Base-by-base conservation (phyloP, 2,113 vertebrate species). In the Pelvicachromis taeniatus region DNA sequence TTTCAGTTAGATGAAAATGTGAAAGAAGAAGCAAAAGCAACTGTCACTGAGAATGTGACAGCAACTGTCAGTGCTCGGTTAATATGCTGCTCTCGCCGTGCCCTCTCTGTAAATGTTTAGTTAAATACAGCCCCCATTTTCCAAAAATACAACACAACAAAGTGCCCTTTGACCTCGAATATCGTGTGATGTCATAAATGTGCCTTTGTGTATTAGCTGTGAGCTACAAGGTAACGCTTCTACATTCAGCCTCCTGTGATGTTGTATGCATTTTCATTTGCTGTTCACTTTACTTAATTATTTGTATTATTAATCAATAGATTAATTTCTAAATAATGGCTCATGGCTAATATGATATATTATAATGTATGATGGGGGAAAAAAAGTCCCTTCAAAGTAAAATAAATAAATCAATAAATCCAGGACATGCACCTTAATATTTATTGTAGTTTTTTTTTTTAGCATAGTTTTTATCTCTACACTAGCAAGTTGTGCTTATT, bases 401-500 rank as follows among this genome's bases (percentile, higher is more conserved):
- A 19, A 7, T 29, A 5, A 48, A 73, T 21, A 21, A 63, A 21
- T 0, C 4, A 63, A 14, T 1, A 13, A 23, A 68, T 73, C 1
- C 65, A 19, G 9, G 40, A 17, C 26, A 14, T 11, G 9, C 65
- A 31, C 19, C 26, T 23, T 3, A 26, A 33, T 29, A 5, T 75
- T 45, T 3, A 6, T 31, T 63, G 5, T 56, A 80, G 26, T 9
- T 31, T 17, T 5, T 1, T 1, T 65, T 45, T 6, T 54, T 40
- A 29, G 40, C 83, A 21, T 35, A 77, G 26, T 35, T 79, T 70
- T 68, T 85, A 21, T 79, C 6, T 45, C 12, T 78, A 2, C 35
- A 23, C 68, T 82, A 11, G 48, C 23, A 73, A 77, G 16, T 80
- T 70, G 63, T 89, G 78, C 85, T 90, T 78, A 87, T 54, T 81